Conservation (phyloP, 2,888 invertebrate species). For the Capitulum mitella region DNA sequence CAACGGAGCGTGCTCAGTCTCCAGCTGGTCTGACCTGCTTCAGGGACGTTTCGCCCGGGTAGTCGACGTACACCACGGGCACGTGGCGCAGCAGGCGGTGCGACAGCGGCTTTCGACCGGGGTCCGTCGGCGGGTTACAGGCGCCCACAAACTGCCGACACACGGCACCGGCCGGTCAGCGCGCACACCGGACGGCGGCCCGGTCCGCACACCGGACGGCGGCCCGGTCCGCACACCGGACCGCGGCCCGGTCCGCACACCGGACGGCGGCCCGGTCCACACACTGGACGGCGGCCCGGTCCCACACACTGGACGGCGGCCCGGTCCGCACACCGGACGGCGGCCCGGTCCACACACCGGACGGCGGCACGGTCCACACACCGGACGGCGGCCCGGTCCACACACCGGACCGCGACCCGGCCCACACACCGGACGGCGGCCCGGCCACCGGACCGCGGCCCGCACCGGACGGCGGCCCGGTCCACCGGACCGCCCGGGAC, state of each 20-base stretch:
- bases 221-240: not conserved
- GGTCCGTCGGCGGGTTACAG: constrained; percentile 99
- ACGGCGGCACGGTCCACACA: too few relatives aligned
- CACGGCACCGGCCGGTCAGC: not conserved
- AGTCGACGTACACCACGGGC: constrained; percentile 98
- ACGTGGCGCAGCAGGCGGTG: constrained; percentile 76
- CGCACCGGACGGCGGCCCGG: too few relatives aligned
- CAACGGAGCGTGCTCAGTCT: too few relatives aligned
- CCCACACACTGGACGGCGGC: too few relatives aligned
- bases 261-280: not conserved
- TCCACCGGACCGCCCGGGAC: too few relatives aligned
- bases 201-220: not conserved
- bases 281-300: too few relatives aligned
- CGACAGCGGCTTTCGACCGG: constrained; percentile 91
- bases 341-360: too few relatives aligned
- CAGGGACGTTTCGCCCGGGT: constrained; percentile 94
- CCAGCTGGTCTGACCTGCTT: constrained; percentile 64
- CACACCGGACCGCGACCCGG: not conserved
- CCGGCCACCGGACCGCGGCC: too few relatives aligned
- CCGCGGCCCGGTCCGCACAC: not conserved
- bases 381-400: not conserved
- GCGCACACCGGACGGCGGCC: not conserved
- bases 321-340: too few relatives aligned
- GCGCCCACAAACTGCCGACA: constrained; percentile 83
- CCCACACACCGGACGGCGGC: not conserved